Percentiles rank a stretch among this genome's conserved stretches.
phyloP scores from a whole-genome alignment of 2,797 vertebrate genomes.

The Octomys mimax region DNA sequence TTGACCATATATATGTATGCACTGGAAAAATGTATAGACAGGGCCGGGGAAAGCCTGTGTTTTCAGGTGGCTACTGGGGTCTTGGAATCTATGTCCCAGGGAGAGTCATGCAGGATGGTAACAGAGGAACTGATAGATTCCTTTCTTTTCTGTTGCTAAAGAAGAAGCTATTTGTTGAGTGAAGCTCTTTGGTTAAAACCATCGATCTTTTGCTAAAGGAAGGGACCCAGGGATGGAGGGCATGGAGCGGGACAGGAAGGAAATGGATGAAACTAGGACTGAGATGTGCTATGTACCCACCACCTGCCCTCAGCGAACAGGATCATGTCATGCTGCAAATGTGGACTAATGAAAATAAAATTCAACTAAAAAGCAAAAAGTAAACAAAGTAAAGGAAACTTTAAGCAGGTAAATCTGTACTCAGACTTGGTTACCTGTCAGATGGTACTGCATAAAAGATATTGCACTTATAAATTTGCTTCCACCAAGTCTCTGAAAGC shows the following conservation, averaged over 20 bases:
- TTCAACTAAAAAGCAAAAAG: not conserved
- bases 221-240: not conserved
- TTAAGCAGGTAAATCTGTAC: slow-evolving; percentile 13
- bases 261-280: too few species aligned
- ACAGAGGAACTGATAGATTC: not conserved
- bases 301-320: too few species aligned
- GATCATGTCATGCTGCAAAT: not conserved
- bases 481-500: not conserved
- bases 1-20: not conserved
- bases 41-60: too few species aligned
- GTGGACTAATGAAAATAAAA: not conserved
- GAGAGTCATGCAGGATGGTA: not conserved
- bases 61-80: not conserved
- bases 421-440: not conserved
- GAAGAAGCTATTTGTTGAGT: slow-evolving; percentile 1
- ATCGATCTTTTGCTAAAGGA: not conserved
- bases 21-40: not conserved
- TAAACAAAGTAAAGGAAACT: not conserved
- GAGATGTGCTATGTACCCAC: not conserved
- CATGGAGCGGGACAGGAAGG: not conserved
- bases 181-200: slow-evolving; percentile 3
- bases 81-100: not conserved
- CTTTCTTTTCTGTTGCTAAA: not conserved
- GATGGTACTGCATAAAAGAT: not conserved
- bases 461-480: not conserved